Base-by-base conservation (phyloP, 2,888 invertebrate genomes). In the Dorcus parallelipipedus region DNA sequence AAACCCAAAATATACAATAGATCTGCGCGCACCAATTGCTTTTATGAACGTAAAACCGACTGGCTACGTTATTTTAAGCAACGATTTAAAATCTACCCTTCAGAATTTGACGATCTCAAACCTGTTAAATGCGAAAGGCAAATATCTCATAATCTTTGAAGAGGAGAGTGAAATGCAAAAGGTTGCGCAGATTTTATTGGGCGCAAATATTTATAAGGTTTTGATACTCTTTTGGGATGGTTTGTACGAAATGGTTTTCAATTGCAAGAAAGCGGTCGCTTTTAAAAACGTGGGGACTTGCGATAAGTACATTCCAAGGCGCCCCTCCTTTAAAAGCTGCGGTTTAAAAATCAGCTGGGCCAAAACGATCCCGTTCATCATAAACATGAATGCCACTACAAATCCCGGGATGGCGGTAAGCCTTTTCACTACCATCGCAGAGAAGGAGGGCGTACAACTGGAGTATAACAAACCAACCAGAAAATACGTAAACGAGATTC, bases 401-500 rank as follows among this genome's bases (percentile, higher is more conserved):
- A 56, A 56, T 40, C 51, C 52, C 23, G 58, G 58, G 1, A 49
- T 40, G 8, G 41, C 10, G 10, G 23, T 45, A 17, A 42, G 49
- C 33, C n/a, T 58, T 4, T 6, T 58, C 3, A 43, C 41, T 2
- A 23, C 54, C 38, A 45, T 58, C 41, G 49, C 54, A 9, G 54
- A 58, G 26, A 54, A 54, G 38, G 58, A 58, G 10, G 8, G 50
- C 14, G n/a, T 58, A 9, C 49, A 54, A 20, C 38, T 54, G 9
- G 10, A 42, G 10, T 58, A 50, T 10, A 49, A 49, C 17, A 38
- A 54, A 38, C 58, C 58, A 1, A 54, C 58, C 2, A 45, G 47
- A 14, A 42, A 49, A 14, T 58, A 54, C 26, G 39, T 43, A 47
- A 17, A 41, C 0, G 54, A 58, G 20, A 54, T 58, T 9, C 43